Evolutionary conservation across 53 echinoderm and acorn worm genomes (phyloP).

Genomic region (Actinopyga echinites): DNA sequence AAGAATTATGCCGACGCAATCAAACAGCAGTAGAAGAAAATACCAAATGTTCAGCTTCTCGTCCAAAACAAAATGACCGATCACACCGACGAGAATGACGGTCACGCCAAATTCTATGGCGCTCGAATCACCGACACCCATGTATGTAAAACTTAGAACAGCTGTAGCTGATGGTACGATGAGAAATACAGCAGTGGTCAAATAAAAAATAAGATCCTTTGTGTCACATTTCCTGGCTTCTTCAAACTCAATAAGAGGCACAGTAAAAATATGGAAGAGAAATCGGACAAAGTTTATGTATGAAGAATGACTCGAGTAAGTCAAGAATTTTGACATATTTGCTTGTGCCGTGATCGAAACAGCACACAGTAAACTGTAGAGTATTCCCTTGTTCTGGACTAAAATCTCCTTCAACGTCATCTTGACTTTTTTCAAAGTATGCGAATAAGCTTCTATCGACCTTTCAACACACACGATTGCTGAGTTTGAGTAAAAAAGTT

Average conservation of each 20-base stretch:
- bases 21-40: not conserved
- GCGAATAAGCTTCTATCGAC: too few relatives aligned
- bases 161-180: not conserved
- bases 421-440: too few relatives aligned
- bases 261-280: not conserved
- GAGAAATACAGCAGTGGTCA: not conserved
- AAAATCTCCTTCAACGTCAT: too few relatives aligned
- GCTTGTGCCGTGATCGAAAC: not conserved
- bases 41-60: not conserved
- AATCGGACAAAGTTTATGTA: not conserved
- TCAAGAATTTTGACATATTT: not conserved
- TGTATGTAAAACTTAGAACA: not conserved
- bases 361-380: not conserved
- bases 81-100: not conserved
- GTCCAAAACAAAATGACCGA: not conserved
- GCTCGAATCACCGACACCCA: constrained; percentile 6
- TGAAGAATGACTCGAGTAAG: not conserved
- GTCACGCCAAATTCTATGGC: not conserved
- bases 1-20: not conserved
- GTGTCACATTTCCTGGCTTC: not conserved
- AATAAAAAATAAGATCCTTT: not conserved
- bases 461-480: too few relatives aligned
- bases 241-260: not conserved
- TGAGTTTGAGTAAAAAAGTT: too few relatives aligned
- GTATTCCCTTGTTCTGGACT: not conserved